These are phyloP conservation scores for Ectemnius continuus DNA, from an alignment of 2,888 invertebrate genomes.

Conservation along the genomic window DNA sequence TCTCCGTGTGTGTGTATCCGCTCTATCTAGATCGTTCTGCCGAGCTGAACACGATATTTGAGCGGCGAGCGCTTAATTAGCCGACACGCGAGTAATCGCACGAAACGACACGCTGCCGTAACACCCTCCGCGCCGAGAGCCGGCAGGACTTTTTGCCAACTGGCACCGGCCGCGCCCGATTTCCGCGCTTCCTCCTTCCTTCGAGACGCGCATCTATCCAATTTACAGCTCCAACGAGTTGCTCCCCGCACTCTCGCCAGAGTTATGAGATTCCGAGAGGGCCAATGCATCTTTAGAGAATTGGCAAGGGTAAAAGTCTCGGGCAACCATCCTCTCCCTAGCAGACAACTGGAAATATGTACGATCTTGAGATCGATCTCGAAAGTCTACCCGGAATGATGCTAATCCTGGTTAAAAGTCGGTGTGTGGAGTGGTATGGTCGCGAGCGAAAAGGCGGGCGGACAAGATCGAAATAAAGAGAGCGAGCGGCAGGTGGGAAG, in stretches of 20 bases:
- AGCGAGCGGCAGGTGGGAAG: conserved; percentile 16
- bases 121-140: not conserved
- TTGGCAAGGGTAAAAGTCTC: not conserved
- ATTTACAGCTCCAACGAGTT: conserved; percentile 14
- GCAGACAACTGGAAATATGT: conserved; percentile 27
- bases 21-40: conserved; percentile 59
- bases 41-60: conserved; percentile 53
- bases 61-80: conserved; percentile 58
- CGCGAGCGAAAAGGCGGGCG: conserved; percentile 27
- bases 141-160: too few relatives aligned
- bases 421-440: conserved; percentile 45
- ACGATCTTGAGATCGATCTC: conserved; percentile 50
- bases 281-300: not conserved
- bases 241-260: conserved; percentile 14
- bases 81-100: conserved; percentile 52
- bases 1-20: conserved; percentile 15
- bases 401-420: conserved; percentile 59
- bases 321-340: not conserved
- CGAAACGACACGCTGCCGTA: conserved; percentile 21
- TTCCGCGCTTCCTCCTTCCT: too few relatives aligned
- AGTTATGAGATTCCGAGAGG: conserved; percentile 1
- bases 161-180: too few relatives aligned
- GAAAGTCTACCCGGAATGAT: conserved; percentile 51
- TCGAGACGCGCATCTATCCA: too few relatives aligned
- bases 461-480: conserved; percentile 39